A percentile compares a stretch with the other conserved stretches of the same genome.
Evolutionary conservation across 1,140 invertebrate genomes (phyloP).

Genomic region (Euura saliciscinereae): DNA sequence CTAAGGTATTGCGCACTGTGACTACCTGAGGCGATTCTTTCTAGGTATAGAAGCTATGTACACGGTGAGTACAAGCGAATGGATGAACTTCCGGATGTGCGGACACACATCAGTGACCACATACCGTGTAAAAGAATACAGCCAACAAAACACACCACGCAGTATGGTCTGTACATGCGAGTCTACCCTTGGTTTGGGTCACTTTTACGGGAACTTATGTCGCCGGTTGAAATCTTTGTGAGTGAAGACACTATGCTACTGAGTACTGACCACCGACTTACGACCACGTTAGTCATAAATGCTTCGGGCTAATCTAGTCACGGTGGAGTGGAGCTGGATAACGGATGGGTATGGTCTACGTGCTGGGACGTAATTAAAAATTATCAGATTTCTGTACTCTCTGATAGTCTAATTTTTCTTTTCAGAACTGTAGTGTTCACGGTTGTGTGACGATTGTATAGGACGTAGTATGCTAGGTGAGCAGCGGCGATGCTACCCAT

Average conservation of each 20-base stretch:
- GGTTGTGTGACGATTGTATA: too few species aligned
- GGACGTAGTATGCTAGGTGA: too few species aligned
- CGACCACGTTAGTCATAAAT: not conserved
- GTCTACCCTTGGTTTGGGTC: not conserved
- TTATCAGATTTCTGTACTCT: too few species aligned
- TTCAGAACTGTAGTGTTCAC: too few species aligned
- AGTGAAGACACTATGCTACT: not conserved
- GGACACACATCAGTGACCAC: constrained; percentile 44
- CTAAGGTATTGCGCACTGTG: too few species aligned
- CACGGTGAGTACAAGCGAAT: constrained; percentile 21
- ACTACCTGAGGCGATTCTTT: not conserved
- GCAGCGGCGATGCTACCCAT: too few species aligned
- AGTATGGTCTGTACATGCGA: too few species aligned
- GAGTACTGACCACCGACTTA: not conserved
- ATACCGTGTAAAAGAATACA: not conserved
- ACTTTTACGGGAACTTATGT: not conserved
- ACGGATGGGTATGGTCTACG: too few species aligned
- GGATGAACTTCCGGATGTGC: constrained; percentile 42
- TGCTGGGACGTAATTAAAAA: too few species aligned
- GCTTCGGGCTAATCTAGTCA: not conserved
- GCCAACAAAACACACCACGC: not conserved
- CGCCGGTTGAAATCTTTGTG: not conserved
- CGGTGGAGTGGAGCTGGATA: not conserved
- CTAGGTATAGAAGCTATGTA: not conserved
- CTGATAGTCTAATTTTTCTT: too few species aligned